Evolutionary conservation across 2,113 vertebrate species (phyloP).

Genomic region (Aegotheles bennettii): DNA sequence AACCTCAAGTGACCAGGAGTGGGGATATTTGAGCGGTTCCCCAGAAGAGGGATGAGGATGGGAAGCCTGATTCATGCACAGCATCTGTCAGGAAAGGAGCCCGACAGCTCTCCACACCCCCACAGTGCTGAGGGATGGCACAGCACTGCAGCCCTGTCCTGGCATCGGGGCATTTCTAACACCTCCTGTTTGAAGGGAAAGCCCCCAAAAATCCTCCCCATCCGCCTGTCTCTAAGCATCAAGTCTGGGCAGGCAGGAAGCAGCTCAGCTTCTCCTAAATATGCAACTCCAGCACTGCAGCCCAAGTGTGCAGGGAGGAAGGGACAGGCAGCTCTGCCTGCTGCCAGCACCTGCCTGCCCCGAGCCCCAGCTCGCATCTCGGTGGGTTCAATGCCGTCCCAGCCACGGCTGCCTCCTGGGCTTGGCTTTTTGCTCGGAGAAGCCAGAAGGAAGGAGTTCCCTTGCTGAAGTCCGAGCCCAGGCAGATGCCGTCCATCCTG

Average conservation of each 20-base stretch:
- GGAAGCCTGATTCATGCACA: not conserved
- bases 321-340: not conserved
- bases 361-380: not conserved
- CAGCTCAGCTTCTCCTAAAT: not conserved
- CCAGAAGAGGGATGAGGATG: not conserved
- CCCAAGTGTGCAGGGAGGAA: not conserved
- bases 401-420: not conserved
- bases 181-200: not conserved
- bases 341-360: not conserved
- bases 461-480: not conserved
- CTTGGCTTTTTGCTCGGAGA: not conserved
- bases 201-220: not conserved
- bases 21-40: not conserved
- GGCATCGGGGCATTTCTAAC: not conserved
- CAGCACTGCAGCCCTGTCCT: not conserved
- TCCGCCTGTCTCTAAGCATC: not conserved
- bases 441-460: not conserved
- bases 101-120: accelerated
- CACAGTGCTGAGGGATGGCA: accelerated
- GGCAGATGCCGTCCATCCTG: not conserved
- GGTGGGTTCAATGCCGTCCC: not conserved
- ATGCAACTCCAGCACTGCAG: accelerated
- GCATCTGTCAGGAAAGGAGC: not conserved
- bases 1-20: not conserved
- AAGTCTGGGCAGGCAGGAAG: constrained; percentile 32